phyloP scores from a whole-genome alignment of 2,797 vertebrate genomes.

The Neosalanx taihuensis region DNA sequence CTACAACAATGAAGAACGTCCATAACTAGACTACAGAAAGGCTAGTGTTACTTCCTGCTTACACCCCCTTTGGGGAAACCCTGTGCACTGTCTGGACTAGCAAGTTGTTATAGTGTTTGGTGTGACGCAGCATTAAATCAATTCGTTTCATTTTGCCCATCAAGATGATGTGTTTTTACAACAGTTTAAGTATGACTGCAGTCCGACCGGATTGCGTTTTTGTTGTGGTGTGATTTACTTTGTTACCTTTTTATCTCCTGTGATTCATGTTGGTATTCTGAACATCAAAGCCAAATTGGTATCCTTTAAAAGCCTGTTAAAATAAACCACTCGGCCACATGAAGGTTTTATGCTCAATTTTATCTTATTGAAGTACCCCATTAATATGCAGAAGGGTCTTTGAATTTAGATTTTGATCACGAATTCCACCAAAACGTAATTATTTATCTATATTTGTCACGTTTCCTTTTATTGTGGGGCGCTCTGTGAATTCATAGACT shows the following conservation, averaged over 20 bases:
- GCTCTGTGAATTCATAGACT: no score
- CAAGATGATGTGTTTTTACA: not conserved
- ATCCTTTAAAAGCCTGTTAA: constrained; percentile 16
- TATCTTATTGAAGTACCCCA: not conserved
- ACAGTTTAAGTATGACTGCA: not conserved
- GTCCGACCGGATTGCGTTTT: not conserved
- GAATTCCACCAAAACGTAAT: not conserved
- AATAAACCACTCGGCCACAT: constrained; percentile 22
- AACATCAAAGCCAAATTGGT: constrained; percentile 33
- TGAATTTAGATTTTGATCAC: constrained; percentile 20
- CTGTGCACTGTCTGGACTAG: constrained; percentile 40
- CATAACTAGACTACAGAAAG: constrained; percentile 33
- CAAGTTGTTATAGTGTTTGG: constrained; percentile 19
- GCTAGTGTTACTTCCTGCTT: constrained; percentile 43
- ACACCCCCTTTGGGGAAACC: constrained; percentile 37
- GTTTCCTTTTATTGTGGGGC: no score
- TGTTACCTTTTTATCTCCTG: constrained; percentile 11
- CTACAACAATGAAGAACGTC: constrained; percentile 43
- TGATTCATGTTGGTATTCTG: constrained; percentile 4
- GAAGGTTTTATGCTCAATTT: constrained; percentile 1
- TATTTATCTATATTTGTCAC: no score
- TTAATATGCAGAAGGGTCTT: constrained; percentile 6
- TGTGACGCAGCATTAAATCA: not conserved
- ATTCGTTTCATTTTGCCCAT: not conserved
- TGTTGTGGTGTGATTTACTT: not conserved